Percentiles rank a stretch among this genome's conserved stretches.
phyloP scores from a whole-genome alignment of 2,888 invertebrate genomes.

The Drosophila percnosoma region DNA sequence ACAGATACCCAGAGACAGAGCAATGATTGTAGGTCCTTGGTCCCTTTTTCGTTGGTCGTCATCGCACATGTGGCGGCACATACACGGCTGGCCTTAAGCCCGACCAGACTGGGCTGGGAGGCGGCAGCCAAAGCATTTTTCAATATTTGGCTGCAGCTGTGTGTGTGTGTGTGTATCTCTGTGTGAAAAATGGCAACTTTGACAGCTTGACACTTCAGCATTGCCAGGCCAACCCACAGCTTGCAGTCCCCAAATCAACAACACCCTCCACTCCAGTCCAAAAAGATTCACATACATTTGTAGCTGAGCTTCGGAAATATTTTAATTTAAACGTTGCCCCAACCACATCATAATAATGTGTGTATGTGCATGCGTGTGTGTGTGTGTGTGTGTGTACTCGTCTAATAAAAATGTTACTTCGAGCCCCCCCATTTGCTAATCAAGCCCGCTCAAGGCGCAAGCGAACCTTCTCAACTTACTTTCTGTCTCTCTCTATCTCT shows the following conservation, averaged over 20 bases:
- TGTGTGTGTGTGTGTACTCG: slow-evolving; percentile 11
- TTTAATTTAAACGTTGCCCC: slow-evolving; percentile 65
- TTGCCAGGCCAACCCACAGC: slow-evolving; percentile 34
- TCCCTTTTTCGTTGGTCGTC: slow-evolving; percentile 25
- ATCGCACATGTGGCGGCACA: slow-evolving; percentile 59
- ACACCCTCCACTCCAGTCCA: slow-evolving; percentile 5
- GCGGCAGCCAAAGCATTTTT: slow-evolving; percentile 67
- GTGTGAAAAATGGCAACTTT: slow-evolving; percentile 79
- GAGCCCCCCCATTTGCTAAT: not conserved
- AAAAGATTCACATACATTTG: slow-evolving; percentile 40
- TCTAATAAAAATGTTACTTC: slow-evolving; percentile 62
- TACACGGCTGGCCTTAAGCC: slow-evolving; percentile 42
- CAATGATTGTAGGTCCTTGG: slow-evolving; percentile 13
- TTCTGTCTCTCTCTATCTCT: not conserved
- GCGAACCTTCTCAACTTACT: not conserved
- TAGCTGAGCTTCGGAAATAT: slow-evolving; percentile 54
- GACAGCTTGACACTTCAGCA: slow-evolving; percentile 78
- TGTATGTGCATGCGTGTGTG: slow-evolving; percentile 1
- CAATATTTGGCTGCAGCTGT: slow-evolving; percentile 71
- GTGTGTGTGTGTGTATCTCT: slow-evolving; percentile 29
- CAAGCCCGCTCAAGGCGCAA: slow-evolving; percentile 2
- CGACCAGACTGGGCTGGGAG: slow-evolving; percentile 24
- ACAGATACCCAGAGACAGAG: slow-evolving; percentile 6
- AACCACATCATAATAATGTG: slow-evolving; percentile 33
- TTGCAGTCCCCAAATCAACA: slow-evolving; percentile 14